Percentiles rank a stretch among this genome's conserved stretches.
Conservation (phyloP, 2,113 vertebrate genomes). For the Bufo bufo region DNA sequence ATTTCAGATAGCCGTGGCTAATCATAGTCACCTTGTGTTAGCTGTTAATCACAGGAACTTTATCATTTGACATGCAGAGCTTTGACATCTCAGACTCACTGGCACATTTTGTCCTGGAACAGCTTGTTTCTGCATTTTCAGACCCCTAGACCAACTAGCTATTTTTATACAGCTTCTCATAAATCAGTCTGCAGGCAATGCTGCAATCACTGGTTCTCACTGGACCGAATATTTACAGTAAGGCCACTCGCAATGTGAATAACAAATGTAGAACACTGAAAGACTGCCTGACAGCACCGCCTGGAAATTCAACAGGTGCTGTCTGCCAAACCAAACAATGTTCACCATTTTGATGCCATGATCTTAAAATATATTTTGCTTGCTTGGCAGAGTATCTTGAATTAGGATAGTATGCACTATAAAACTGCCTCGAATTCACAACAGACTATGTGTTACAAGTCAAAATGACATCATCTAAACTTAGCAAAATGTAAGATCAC, state of each 20-base stretch:
- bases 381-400: slow-evolving; percentile 22
- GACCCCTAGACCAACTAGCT: slow-evolving; percentile 14
- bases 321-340: slow-evolving; percentile 46
- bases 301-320: slow-evolving; percentile 41
- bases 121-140: slow-evolving; percentile 42
- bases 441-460: slow-evolving; percentile 7
- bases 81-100: neutral
- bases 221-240: slow-evolving; percentile 48
- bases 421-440: slow-evolving; percentile 12
- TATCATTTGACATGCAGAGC: neutral
- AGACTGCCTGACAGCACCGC: slow-evolving; percentile 21
- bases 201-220: neutral
- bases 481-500: neutral
- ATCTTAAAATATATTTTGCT: slow-evolving; percentile 28
- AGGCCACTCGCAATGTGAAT: slow-evolving; percentile 25
- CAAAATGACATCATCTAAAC: neutral
- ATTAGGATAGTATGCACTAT: slow-evolving; percentile 5
- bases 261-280: slow-evolving; percentile 35
- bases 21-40: neutral
- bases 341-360: slow-evolving; percentile 10
- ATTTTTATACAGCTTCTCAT: slow-evolving; percentile 52
- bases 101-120: slow-evolving; percentile 45
- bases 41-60: neutral
- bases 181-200: slow-evolving; percentile 47
- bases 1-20: neutral